Conservation (phyloP, 1,140 invertebrate genomes). For the Aphelinus atriplicis region DNA sequence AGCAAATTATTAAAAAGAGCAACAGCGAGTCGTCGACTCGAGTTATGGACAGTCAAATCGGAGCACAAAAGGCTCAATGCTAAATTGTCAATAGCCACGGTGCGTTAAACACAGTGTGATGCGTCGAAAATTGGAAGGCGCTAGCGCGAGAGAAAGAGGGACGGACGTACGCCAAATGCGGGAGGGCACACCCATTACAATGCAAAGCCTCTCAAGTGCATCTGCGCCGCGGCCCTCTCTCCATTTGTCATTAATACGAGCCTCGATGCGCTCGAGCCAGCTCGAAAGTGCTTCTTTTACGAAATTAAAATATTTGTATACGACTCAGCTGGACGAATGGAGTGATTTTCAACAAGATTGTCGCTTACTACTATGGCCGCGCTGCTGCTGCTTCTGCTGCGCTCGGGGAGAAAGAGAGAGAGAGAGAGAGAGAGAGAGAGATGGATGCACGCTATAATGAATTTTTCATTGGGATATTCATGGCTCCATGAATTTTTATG, state of each 20-base stretch:
- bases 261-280: not conserved
- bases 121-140: no score
- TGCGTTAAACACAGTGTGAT: not conserved
- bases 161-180: conserved; percentile 5
- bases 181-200: conserved; percentile 2
- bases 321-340: no score
- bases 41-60: no score
- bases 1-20: no score
- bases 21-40: no score
- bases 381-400: no score
- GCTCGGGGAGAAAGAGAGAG: no score
- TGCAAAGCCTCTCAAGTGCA: not conserved
- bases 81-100: no score
- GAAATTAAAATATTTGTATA: no score
- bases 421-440: not conserved
- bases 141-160: no score
- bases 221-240: not conserved
- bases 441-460: not conserved
- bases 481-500: conserved; percentile 21
- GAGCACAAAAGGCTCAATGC: no score
- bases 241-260: not conserved
- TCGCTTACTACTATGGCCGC: no score
- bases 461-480: not conserved
- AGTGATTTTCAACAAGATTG: not conserved
- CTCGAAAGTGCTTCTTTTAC: not conserved